Evolutionary conservation across 1,140 invertebrate species (phyloP).

Genomic region (Drosophila sp.): DNA sequence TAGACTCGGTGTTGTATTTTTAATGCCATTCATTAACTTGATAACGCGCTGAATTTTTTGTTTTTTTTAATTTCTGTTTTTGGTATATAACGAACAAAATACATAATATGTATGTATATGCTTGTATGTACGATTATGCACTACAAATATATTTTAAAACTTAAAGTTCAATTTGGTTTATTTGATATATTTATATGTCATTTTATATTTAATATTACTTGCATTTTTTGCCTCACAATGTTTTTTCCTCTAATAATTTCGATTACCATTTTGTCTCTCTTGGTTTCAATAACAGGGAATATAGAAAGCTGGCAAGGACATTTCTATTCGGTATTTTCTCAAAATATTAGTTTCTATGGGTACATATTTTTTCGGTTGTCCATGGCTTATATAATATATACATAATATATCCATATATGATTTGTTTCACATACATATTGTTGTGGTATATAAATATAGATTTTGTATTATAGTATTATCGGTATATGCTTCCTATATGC

Average conservation of each 20-base stretch:
- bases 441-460: constrained; percentile 9
- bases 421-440: constrained; percentile 48
- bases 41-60: constrained; percentile 53
- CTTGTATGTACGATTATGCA: constrained; percentile 41
- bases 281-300: constrained; percentile 23
- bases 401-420: constrained; percentile 37
- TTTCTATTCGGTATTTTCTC: constrained; percentile 46
- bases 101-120: constrained; percentile 42
- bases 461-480: constrained; percentile 55
- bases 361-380: constrained; percentile 17
- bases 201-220: constrained; percentile 8
- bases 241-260: constrained; percentile 39
- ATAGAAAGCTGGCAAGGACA: constrained; percentile 53
- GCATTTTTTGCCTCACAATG: constrained; percentile 26
- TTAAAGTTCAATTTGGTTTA: constrained; percentile 67
- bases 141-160: constrained; percentile 68
- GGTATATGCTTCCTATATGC: constrained; percentile 41
- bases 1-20: constrained; percentile 28
- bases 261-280: constrained; percentile 23
- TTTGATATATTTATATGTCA: constrained; percentile 37
- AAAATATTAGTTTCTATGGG: constrained; percentile 32
- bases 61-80: constrained; percentile 36
- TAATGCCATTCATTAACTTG: constrained; percentile 53
- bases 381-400: constrained; percentile 17
- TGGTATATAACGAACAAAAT: constrained; percentile 68